phyloP scores from a whole-genome alignment of 1,140 invertebrate genomes.

The Drosophila sproati region DNA sequence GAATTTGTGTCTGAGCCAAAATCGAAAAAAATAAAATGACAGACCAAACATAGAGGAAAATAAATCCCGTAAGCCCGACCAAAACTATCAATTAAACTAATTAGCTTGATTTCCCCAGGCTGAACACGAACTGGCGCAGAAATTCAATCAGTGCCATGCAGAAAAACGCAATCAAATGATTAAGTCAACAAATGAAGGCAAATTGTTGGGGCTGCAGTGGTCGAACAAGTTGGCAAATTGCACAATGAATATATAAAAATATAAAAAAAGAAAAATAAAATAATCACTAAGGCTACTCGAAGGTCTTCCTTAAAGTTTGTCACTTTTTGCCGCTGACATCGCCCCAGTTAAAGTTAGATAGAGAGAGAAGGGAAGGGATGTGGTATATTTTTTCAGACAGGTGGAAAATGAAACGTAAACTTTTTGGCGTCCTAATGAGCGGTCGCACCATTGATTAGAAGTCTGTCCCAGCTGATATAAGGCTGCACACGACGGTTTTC shows the following conservation, averaged over 20 bases:
- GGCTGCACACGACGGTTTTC: background rate
- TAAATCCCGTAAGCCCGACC: constrained; percentile 27
- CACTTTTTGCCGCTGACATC: constrained; percentile 26
- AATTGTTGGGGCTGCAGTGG: constrained; percentile 64
- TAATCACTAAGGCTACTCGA: constrained; percentile 27
- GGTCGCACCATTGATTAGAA: constrained; percentile 56
- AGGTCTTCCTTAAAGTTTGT: constrained; percentile 50
- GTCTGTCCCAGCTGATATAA: constrained; percentile 8
- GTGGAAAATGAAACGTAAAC: constrained; percentile 30
- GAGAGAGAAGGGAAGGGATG: background rate
- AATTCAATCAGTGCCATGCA: constrained; percentile 77
- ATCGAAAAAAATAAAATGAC: background rate
- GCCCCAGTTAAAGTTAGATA: background rate
- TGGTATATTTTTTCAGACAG: constrained; percentile 46
- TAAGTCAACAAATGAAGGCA: constrained; percentile 80
- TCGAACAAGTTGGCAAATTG: constrained; percentile 11
- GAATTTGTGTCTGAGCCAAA: constrained; percentile 9
- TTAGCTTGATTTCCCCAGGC: constrained; percentile 66
- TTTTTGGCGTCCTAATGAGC: constrained; percentile 62
- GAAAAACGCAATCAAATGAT: constrained; percentile 82
- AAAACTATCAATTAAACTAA: constrained; percentile 82
- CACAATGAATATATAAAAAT: background rate
- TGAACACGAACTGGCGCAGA: constrained; percentile 54
- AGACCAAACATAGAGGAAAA: constrained; percentile 1
- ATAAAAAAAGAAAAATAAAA: constrained; percentile 33